Evolutionary conservation across 53 echinoderm and acorn worm genomes (phyloP).

Genomic region (Zoroaster sp.): DNA sequence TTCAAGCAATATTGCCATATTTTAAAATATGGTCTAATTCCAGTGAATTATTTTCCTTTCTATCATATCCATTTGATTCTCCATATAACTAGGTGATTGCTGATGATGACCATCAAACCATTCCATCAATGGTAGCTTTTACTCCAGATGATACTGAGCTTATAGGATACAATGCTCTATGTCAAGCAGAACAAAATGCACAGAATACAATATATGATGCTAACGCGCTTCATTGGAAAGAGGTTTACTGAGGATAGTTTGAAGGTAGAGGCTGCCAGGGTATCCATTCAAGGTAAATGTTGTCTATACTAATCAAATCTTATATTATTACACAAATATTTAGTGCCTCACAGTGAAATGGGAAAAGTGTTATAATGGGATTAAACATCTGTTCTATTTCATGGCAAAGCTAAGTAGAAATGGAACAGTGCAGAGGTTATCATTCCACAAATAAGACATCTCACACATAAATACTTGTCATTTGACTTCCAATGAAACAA

Average conservation of each 20-base stretch:
- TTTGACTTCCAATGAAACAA: no score
- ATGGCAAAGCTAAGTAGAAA: no score
- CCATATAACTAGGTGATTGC: no score
- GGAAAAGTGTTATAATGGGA: neutral
- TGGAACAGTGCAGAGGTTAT: no score
- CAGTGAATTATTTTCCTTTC: neutral
- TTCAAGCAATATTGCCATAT: no score
- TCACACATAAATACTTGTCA: no score
- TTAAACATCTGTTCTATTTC: neutral
- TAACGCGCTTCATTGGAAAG: slow-evolving; percentile 87
- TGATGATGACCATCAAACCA: slow-evolving; percentile 61
- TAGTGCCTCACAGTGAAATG: no score
- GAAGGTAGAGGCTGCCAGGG: slow-evolving; percentile 63
- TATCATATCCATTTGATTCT: no score
- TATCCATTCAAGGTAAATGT: slow-evolving; percentile 85
- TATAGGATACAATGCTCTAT: slow-evolving; percentile 68
- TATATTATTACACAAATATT: no score
- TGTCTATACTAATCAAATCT: no score
- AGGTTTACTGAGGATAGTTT: slow-evolving; percentile 62
- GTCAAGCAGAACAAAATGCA: slow-evolving; percentile 75
- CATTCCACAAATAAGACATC: no score
- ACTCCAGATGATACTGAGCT: slow-evolving; percentile 59
- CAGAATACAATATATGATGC: slow-evolving; percentile 70
- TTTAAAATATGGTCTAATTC: no score
- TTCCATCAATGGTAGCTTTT: slow-evolving; percentile 85